Evolutionary conservation across 2,113 vertebrate genomes (phyloP).

Genomic region (Elephas maximus): DNA sequence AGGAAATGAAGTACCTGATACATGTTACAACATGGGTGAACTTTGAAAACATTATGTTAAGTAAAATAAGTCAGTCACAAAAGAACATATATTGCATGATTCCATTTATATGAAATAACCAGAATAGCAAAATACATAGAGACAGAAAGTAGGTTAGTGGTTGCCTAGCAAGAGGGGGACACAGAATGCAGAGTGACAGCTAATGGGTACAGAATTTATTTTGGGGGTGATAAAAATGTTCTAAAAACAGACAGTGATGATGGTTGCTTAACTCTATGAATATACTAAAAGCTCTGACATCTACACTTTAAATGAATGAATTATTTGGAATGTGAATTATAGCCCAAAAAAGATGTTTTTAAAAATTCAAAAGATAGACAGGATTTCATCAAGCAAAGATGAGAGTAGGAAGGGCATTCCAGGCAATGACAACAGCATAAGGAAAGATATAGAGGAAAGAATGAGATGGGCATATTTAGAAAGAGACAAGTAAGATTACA

Average conservation of each 20-base stretch:
- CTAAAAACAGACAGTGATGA: background rate
- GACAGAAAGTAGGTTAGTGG: background rate
- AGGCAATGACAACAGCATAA: no score
- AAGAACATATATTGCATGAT: background rate
- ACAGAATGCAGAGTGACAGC: background rate
- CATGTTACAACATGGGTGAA: background rate
- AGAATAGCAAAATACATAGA: background rate
- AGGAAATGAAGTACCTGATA: background rate
- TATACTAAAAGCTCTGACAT: no score
- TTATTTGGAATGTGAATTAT: background rate
- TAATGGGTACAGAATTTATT: no score
- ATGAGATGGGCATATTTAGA: no score
- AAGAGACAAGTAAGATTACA: no score
- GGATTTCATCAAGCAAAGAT: no score
- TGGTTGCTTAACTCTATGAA: background rate
- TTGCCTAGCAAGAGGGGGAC: background rate
- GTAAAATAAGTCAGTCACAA: background rate
- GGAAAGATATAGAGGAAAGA: no score
- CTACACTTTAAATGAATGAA: background rate
- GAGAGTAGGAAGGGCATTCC: no score
- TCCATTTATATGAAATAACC: background rate
- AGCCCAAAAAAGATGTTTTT: background rate
- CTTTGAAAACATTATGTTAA: background rate
- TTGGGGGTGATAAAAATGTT: background rate
- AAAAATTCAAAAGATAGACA: background rate